Base-by-base conservation (phyloP, 2,113 vertebrate species). In the Halichoerus grypus region DNA sequence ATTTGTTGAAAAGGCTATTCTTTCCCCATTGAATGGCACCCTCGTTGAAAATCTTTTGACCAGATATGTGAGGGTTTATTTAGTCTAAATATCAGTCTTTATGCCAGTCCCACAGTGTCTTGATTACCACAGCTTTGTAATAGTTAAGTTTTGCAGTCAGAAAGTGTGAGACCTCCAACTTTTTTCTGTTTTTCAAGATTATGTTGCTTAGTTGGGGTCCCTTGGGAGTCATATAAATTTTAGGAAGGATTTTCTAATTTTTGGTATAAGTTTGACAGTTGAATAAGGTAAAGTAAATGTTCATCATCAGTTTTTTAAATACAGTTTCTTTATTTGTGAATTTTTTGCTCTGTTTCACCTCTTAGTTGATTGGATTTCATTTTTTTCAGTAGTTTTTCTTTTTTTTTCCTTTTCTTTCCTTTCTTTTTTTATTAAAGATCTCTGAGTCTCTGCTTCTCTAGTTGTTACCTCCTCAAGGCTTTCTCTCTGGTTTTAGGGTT, bases 341-440 rank as follows among this genome's bases (percentile, higher is more conserved):
- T 90, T 72, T 53, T 83, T 59, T 49, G 31, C 33, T 82, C 12
- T 21, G 39, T 9, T 63, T 79, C 21, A 19, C 26, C 28, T 89
- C 3, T 90, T 95, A 10, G n/a, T 46, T 82, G 67, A 84, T 28
- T n/a, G 15, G 36, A 65, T 76, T 95, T 90, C 18, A 76, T 83
- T 22, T 36, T 55, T 89, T 55, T 89, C 15, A 33, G 22, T 63
- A 84, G 51, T 42, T 57, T 24, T 81, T 33, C 5, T 12, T 81
- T 36, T 53, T 79, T 18, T 18, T 55, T 12, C 49, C 53, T 55
- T 19, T 18, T 55, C 16, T 18, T 31, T 51, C 10, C 33, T 51
- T 8, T 82, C 31, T 6, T 31, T 42, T 22, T 16, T 83, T 33
- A n/a, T 26, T 49, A 33, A 19, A 1, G 16, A 3, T 79, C 39